These are phyloP conservation scores for Ateles fusciceps DNA, from an alignment of 2,797 vertebrate species.

Conservation along the genomic window DNA sequence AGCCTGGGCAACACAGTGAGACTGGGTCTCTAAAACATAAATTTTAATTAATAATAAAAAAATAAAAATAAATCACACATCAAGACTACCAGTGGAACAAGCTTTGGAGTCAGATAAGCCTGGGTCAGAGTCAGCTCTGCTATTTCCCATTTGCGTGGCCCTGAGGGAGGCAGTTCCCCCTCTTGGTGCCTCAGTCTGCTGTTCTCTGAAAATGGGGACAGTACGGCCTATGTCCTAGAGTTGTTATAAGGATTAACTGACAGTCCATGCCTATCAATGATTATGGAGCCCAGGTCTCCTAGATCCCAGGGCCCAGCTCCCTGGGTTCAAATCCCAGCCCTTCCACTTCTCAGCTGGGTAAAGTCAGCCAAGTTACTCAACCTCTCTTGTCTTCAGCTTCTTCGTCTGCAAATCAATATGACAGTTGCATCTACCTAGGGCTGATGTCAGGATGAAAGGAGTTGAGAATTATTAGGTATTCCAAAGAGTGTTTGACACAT, in stretches of 20 bases:
- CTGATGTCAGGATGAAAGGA: too few relatives aligned
- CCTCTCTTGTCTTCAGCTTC: background rate
- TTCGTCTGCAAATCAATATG: background rate
- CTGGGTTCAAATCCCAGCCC: background rate
- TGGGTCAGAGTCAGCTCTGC: background rate
- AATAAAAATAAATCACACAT: background rate
- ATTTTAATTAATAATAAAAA: background rate
- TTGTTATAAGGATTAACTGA: background rate
- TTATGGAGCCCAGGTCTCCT: background rate
- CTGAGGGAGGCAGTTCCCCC: background rate
- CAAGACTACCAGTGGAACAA: background rate
- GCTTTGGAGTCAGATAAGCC: background rate
- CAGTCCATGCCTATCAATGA: background rate
- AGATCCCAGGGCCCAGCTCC: background rate
- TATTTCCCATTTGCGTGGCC: background rate
- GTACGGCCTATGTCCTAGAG: background rate
- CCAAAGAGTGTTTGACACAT: background rate
- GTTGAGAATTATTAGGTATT: background rate
- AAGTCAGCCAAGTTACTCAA: background rate
- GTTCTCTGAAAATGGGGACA: background rate
- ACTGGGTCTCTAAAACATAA: background rate
- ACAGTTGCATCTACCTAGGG: background rate
- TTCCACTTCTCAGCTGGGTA: background rate
- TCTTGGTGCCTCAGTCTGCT: background rate
- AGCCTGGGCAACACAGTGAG: background rate